Evolutionary conservation across 2,113 vertebrate genomes (phyloP), one percentile per base, ranked within the genome.

Genomic region (Rhadina sibilatrix): DNA sequence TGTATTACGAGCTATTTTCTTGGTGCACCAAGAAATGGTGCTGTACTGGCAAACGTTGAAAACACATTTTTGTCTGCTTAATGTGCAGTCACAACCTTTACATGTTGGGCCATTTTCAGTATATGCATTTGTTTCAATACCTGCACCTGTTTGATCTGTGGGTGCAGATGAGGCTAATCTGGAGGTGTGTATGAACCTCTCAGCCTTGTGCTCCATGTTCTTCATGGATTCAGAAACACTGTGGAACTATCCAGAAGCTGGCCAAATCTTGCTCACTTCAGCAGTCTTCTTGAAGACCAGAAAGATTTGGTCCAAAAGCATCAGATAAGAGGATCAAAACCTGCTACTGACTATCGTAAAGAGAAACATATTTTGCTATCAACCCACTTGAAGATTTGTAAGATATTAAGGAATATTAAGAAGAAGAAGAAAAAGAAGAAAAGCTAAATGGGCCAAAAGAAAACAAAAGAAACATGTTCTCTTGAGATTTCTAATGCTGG

Each of bases 401-500:
- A 94, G 83, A 82, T 78, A 91, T 71, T 85, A 92, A 66, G 81
- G 65, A 89, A 93, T 79, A 90, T 59, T 61, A 93, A 90, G 77
- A 88, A 70, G 50, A 88, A 70, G 50, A 91, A 81, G 33, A 87
- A 75, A 81, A 88, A 83, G 83, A 95, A 77, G 38, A 86, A 90
- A 91, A 96, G 92, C 84, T 91, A 95, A 96, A 94, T 74, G 93
- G 94, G 94, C 93, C 94, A 97, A 96, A 96, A 93, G 93, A 83
- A 96, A 97, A 97, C 94, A 97, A 96, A 94, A 96, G 93, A 86
- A 97, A 72, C 84, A 68, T 72, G 79, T 92, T 97, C 91, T 96
- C 95, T 87, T 8, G 66, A 97, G 93, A 97, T 69, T 89, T 86
- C 91, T 96, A 96, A 97, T 93, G 87, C 91, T 92, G 94, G 69